Evolutionary conservation across 30 jellyfish, hydroid and myxozoan genomes (phyloP).

Genomic region (Cassiopea andromeda): DNA sequence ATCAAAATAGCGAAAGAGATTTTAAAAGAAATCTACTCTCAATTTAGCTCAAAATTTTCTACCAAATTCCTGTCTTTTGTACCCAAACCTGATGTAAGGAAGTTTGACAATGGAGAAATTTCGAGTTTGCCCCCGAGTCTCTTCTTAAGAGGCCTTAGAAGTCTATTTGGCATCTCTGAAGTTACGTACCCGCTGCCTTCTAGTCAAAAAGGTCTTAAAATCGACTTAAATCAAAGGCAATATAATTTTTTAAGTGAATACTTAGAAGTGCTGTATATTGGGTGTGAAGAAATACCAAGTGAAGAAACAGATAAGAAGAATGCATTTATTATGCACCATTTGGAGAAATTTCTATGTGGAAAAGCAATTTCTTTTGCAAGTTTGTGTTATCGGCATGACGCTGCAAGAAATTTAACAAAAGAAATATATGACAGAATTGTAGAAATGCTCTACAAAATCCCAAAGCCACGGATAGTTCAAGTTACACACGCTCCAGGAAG

Average conservation of each 20-base stretch:
- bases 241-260: conserved; percentile 26
- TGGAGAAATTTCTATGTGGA: conserved; percentile 39
- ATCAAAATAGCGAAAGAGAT: conserved; percentile 29
- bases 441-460: not conserved
- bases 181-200: conserved; percentile 49
- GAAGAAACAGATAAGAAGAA: conserved; percentile 33
- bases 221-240: not conserved
- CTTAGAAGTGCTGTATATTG: conserved; percentile 46
- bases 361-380: conserved; percentile 56
- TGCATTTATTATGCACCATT: conserved; percentile 41
- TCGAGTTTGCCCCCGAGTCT: conserved; percentile 24
- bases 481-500: conserved; percentile 66
- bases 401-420: conserved; percentile 23
- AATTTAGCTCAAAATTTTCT: not conserved
- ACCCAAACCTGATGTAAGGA: conserved; percentile 26
- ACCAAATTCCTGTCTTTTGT: conserved; percentile 24
- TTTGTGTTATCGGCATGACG: conserved; percentile 57
- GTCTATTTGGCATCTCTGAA: conserved; percentile 32
- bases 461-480: conserved; percentile 49
- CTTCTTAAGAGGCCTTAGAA: conserved; percentile 17
- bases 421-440: not conserved
- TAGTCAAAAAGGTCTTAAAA: not conserved
- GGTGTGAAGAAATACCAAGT: conserved; percentile 61
- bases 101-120: not conserved
- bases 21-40: conserved; percentile 21